phyloP scores from a whole-genome alignment of 2,113 vertebrate species.

The Cepphus grylle region DNA sequence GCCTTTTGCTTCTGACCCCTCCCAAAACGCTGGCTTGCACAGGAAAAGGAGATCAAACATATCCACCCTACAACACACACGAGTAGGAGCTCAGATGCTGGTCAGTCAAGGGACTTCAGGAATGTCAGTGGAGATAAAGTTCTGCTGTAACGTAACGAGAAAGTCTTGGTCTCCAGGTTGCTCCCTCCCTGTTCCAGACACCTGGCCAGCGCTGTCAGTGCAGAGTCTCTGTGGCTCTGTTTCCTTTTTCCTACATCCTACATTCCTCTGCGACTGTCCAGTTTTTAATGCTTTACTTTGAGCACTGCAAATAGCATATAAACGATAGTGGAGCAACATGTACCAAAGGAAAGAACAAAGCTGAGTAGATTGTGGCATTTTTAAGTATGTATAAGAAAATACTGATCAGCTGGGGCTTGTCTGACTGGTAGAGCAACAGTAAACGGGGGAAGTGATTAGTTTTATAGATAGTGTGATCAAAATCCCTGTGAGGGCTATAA shows the following conservation, averaged over 20 bases:
- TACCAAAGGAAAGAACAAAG: not conserved
- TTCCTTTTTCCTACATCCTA: not conserved
- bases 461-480: slow-evolving; percentile 7
- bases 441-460: not conserved
- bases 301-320: not conserved
- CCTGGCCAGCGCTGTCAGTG: not conserved
- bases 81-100: not conserved
- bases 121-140: not conserved
- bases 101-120: not conserved
- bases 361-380: not conserved
- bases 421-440: not conserved
- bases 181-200: not conserved
- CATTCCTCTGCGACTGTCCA: not conserved
- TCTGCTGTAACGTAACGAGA: not conserved
- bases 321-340: not conserved
- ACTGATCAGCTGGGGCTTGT: not conserved
- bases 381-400: not conserved
- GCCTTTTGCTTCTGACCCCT: not conserved
- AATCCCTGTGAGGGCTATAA: not conserved
- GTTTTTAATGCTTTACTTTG: not conserved
- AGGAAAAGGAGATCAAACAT: not conserved
- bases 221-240: not conserved
- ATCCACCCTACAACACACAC: not conserved
- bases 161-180: not conserved
- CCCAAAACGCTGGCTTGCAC: not conserved